Evolutionary conservation across 1,140 invertebrate species (phyloP).

Genomic region (Ips nitidus): DNA sequence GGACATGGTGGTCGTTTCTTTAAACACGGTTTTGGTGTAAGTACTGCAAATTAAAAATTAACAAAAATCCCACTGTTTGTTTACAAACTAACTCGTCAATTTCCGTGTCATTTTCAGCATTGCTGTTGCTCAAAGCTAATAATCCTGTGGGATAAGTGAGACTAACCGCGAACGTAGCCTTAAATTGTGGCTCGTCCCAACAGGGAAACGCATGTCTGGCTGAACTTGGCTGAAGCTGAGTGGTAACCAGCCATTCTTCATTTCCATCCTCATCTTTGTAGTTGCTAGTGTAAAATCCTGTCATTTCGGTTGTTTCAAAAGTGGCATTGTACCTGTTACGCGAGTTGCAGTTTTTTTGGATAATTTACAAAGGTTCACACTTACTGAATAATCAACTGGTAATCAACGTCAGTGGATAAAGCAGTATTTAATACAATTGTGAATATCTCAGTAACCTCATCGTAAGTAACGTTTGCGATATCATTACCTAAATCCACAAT

Average conservation of each 20-base stretch:
- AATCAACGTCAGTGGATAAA: not conserved
- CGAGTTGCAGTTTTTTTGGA: not conserved
- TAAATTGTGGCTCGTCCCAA: slow-evolving; percentile 31
- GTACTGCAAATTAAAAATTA: not conserved
- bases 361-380: not conserved
- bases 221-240: slow-evolving; percentile 36
- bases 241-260: slow-evolving; percentile 41
- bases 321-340: slow-evolving; percentile 12
- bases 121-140: slow-evolving; percentile 26
- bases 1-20: slow-evolving; percentile 59
- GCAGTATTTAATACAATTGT: not conserved
- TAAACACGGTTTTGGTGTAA: slow-evolving; percentile 15
- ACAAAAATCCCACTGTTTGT: not conserved
- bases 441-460: slow-evolving; percentile 15
- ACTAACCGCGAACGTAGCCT: slow-evolving; percentile 28
- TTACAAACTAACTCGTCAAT: not conserved
- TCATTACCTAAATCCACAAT: not conserved
- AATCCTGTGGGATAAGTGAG: slow-evolving; percentile 19
- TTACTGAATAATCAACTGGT: not conserved
- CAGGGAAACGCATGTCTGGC: slow-evolving; percentile 35
- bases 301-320: slow-evolving; percentile 47
- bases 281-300: slow-evolving; percentile 28
- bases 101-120: not conserved
- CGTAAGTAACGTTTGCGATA: not conserved
- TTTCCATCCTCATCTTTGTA: slow-evolving; percentile 12